A percentile compares a stretch with the other conserved stretches of the same genome.
phyloP scores from a whole-genome alignment of 37 sponge, comb jelly and placozoan species.

The Spongia lamella region DNA sequence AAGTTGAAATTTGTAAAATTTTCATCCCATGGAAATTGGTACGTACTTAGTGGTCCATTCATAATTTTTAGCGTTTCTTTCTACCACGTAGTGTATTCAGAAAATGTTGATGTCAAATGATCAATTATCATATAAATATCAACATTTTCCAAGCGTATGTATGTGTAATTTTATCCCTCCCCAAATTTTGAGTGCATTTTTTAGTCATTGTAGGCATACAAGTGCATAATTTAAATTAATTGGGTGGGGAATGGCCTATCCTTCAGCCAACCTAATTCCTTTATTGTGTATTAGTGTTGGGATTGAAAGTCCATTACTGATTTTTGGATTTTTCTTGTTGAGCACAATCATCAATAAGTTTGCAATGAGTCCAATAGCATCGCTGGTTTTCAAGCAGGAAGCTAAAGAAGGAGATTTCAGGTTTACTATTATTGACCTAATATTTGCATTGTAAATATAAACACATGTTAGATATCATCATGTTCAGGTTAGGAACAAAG shows the following conservation, averaged over 20 bases:
- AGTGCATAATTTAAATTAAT: too few species aligned
- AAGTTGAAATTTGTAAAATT: too few species aligned
- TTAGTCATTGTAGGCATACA: neutral
- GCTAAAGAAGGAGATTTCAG: slow-evolving; percentile 84
- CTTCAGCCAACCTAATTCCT: neutral
- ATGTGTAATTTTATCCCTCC: too few species aligned
- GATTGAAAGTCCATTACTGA: slow-evolving; percentile 41
- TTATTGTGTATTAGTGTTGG: slow-evolving; percentile 51
- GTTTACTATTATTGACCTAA: slow-evolving; percentile 24
- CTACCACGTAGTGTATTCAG: too few species aligned
- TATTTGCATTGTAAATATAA: neutral
- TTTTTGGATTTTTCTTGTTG: slow-evolving; percentile 67
- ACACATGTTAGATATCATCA: slow-evolving; percentile 73
- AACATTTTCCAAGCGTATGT: too few species aligned
- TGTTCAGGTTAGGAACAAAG: slow-evolving; percentile 66
- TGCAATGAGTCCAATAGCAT: slow-evolving; percentile 68
- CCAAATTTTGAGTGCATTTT: too few species aligned
- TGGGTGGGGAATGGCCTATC: too few species aligned
- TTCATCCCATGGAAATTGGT: too few species aligned
- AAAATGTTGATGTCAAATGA: too few species aligned
- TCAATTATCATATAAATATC: too few species aligned
- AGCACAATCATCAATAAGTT: slow-evolving; percentile 78
- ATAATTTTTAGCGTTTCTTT: too few species aligned
- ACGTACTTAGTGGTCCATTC: too few species aligned
- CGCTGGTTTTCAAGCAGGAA: slow-evolving; percentile 66